phyloP scores from a whole-genome alignment of 2,888 invertebrate species.

The Thyatira batis region DNA sequence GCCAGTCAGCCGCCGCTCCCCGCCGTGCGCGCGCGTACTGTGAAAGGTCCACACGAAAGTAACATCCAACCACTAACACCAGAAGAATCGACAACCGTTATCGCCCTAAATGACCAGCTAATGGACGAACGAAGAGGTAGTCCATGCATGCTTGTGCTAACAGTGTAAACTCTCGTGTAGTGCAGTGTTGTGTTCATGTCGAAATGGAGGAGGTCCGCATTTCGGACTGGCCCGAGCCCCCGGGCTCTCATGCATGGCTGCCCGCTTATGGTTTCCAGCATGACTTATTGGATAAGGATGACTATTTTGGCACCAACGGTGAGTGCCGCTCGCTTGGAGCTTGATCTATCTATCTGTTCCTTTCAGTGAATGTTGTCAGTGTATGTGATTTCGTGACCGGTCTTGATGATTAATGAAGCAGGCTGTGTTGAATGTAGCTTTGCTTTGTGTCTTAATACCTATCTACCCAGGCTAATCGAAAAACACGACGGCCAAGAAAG shows the following conservation, averaged over 20 bases:
- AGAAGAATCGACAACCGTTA: conserved; percentile 67
- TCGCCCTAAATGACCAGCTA: conserved; percentile 77
- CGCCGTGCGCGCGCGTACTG: conserved; percentile 63
- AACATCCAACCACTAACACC: conserved; percentile 30
- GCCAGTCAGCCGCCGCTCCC: conserved; percentile 69
- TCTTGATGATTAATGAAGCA: conserved; percentile 26
- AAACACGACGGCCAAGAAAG: not conserved
- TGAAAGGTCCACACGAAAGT: conserved; percentile 13
- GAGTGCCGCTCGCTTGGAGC: conserved; percentile 57
- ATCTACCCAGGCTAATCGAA: not conserved
- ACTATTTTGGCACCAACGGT: conserved; percentile 85
- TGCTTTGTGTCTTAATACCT: conserved; percentile 35
- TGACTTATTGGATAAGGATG: conserved; percentile 84
- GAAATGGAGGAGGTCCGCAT: conserved; percentile 85
- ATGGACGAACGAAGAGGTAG: conserved; percentile 79
- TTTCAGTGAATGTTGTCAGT: conserved; percentile 35
- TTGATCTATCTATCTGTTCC: conserved; percentile 29
- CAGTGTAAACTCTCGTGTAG: conserved; percentile 72
- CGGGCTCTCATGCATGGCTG: conserved; percentile 89
- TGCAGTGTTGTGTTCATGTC: conserved; percentile 78
- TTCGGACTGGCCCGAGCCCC: conserved; percentile 86
- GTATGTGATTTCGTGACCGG: conserved; percentile 43
- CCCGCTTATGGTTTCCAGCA: conserved; percentile 90
- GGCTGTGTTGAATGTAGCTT: conserved; percentile 40
- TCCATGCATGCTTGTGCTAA: conserved; percentile 75